A percentile compares a stretch with the other conserved stretches of the same genome.
Evolutionary conservation across 2,113 vertebrate species (phyloP).

Genomic region (Laterallus jamaicensis): DNA sequence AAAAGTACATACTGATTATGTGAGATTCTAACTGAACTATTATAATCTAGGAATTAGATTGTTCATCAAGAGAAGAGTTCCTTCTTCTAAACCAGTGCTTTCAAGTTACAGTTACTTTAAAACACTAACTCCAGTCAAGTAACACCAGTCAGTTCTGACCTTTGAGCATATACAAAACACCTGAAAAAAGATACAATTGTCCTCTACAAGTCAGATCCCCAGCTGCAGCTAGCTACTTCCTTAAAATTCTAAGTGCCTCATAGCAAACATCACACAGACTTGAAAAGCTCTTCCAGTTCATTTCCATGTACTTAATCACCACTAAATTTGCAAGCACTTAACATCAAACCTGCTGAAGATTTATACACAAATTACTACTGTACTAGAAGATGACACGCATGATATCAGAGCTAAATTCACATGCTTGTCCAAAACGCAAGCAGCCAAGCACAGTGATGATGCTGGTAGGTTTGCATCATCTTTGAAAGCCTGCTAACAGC

Average conservation of each 20-base stretch:
- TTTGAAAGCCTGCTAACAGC: background rate
- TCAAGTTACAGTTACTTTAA: background rate
- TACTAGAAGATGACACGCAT: background rate
- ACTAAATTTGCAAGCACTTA: background rate
- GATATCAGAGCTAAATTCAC: background rate
- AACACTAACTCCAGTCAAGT: background rate
- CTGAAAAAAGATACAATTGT: background rate
- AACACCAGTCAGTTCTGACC: background rate
- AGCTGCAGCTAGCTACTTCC: background rate
- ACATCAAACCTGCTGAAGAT: background rate
- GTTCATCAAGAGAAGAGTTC: background rate
- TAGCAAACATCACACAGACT: background rate
- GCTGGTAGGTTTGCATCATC: background rate
- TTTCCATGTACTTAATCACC: background rate
- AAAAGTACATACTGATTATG: background rate
- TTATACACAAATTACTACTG: background rate
- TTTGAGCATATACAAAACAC: background rate
- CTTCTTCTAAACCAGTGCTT: background rate
- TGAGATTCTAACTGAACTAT: background rate
- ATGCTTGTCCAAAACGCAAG: background rate
- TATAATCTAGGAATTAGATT: background rate
- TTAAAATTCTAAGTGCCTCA: background rate
- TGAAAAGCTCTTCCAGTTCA: background rate
- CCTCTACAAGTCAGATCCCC: background rate
- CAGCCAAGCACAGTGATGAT: background rate